Conservation (phyloP, 2,113 vertebrate genomes). For the Buteo buteo region DNA sequence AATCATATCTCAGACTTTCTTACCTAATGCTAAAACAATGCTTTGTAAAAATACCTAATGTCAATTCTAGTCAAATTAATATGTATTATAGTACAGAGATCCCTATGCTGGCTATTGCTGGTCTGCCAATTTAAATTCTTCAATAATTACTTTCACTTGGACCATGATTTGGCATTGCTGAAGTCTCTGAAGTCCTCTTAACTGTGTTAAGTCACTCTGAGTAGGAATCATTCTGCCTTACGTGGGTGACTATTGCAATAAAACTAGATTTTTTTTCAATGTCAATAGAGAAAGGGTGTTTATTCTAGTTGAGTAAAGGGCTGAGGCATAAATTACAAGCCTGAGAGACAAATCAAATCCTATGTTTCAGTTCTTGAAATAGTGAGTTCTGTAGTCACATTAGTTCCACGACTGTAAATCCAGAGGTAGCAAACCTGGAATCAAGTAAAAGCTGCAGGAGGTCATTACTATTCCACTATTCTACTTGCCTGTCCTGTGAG, state of each 20-base stretch:
- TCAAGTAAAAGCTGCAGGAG: neutral
- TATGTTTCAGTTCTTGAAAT: neutral
- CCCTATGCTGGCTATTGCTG: neutral
- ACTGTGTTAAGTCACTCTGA: neutral
- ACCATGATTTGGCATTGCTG: neutral
- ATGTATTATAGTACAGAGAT: neutral
- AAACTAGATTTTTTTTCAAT: neutral
- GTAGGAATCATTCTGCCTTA: neutral
- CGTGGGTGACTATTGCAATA: neutral
- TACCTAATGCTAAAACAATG: neutral
- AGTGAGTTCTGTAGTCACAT: neutral
- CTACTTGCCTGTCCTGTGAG: neutral
- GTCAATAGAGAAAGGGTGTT: neutral
- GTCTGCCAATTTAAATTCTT: neutral
- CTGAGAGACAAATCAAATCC: neutral
- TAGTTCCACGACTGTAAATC: neutral
- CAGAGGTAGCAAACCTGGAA: neutral
- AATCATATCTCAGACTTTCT: neutral
- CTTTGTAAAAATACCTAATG: neutral
- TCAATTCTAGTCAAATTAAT: neutral
- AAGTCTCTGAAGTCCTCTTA: neutral
- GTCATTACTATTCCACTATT: neutral
- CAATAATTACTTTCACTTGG: neutral
- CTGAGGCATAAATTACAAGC: neutral
- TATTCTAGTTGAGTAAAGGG: neutral